Evolutionary conservation across 2,888 invertebrate species (phyloP).

Genomic region (Pyrgus malvae): DNA sequence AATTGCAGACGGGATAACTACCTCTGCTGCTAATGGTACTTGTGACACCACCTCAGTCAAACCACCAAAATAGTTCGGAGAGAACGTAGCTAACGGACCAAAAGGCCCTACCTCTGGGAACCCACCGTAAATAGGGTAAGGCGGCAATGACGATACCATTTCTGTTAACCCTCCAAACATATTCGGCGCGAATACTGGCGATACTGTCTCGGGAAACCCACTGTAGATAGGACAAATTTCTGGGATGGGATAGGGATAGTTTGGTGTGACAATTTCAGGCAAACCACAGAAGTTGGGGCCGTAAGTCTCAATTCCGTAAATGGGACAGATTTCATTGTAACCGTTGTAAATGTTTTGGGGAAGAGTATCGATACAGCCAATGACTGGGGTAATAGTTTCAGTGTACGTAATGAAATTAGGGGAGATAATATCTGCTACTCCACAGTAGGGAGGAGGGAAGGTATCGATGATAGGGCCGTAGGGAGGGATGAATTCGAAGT

Average conservation of each 20-base stretch:
- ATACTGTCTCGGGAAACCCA: conserved; percentile 27
- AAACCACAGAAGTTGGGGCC: conserved; percentile 4
- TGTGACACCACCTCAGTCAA: conserved; percentile 27
- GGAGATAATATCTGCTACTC: conserved; percentile 25
- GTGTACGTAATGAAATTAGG: conserved; percentile 8
- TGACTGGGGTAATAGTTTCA: background rate
- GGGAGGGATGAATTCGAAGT: background rate
- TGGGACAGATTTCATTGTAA: background rate
- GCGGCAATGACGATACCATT: conserved; percentile 9
- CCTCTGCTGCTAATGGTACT: conserved; percentile 41
- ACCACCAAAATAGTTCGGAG: conserved; percentile 33
- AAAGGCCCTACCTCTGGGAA: background rate
- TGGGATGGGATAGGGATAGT: conserved; percentile 1
- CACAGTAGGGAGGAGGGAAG: conserved; percentile 5
- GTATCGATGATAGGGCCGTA: background rate
- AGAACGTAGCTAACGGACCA: conserved; percentile 14
- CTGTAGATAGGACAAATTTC: conserved; percentile 9
- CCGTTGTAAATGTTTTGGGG: background rate
- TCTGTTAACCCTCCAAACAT: conserved; percentile 27
- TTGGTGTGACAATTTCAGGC: conserved; percentile 1
- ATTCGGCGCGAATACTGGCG: conserved; percentile 20
- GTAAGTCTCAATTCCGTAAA: background rate
- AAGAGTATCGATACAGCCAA: conserved; percentile 2
- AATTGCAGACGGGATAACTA: conserved; percentile 46
- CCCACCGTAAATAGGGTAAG: background rate